Percentiles rank a stretch among this genome's conserved stretches.
Evolutionary conservation across 2,888 invertebrate species (phyloP).

Genomic region (Embidobia sp.): DNA sequence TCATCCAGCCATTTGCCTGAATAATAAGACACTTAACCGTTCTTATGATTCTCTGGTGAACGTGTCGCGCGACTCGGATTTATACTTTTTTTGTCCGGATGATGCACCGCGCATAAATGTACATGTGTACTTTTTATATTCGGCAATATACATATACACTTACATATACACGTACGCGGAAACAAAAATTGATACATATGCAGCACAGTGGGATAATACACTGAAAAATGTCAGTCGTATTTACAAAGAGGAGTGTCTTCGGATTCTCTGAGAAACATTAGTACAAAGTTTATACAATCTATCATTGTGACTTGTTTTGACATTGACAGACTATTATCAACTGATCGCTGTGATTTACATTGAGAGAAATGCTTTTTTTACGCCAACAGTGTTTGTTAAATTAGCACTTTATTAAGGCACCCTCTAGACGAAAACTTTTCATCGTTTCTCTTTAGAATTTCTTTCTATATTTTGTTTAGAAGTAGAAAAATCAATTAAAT

Average conservation of each 20-base stretch:
- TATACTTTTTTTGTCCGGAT: constrained; percentile 33
- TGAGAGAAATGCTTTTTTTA: constrained; percentile 6
- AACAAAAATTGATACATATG: constrained; percentile 26
- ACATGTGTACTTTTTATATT: constrained; percentile 8
- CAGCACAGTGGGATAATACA: constrained; percentile 36
- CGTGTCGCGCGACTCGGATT: constrained; percentile 67
- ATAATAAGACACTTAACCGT: constrained; percentile 81
- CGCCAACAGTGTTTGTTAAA: constrained; percentile 12
- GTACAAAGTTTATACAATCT: constrained; percentile 46
- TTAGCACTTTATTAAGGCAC: too few relatives aligned
- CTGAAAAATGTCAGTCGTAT: constrained; percentile 54
- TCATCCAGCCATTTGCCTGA: constrained; percentile 78
- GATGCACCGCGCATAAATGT: constrained; percentile 12
- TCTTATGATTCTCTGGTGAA: constrained; percentile 70
- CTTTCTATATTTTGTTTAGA: too few relatives aligned
- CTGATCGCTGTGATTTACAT: constrained; percentile 13
- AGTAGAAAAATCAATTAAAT: too few relatives aligned
- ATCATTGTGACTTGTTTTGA: background rate
- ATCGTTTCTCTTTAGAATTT: too few relatives aligned
- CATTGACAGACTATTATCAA: constrained; percentile 18
- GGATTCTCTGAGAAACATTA: constrained; percentile 29
- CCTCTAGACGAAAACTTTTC: too few relatives aligned
- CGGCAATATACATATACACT: too few relatives aligned
- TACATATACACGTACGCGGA: constrained; percentile 14
- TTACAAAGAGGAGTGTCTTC: constrained; percentile 40